phyloP scores from a whole-genome alignment of 2,797 vertebrate genomes.

The Sciurus vulgaris region DNA sequence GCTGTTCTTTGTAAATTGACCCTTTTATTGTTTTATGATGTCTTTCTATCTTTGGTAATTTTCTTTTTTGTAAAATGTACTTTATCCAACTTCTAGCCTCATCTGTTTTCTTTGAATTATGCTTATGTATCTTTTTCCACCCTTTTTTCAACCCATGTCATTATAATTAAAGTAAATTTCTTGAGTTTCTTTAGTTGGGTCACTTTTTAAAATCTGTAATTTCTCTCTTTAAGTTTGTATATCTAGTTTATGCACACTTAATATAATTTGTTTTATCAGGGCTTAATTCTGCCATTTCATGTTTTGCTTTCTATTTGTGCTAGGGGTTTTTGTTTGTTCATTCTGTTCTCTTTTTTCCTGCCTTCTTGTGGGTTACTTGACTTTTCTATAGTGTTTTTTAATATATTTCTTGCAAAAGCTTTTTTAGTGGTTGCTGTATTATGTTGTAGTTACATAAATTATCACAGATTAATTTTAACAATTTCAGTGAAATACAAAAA shows the following conservation, averaged over 20 bases:
- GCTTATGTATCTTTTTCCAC: neutral
- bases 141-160: neutral
- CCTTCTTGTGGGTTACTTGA: neutral
- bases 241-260: slow-evolving; percentile 11
- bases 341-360: slow-evolving; percentile 29
- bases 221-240: neutral
- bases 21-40: neutral
- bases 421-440: neutral
- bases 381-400: neutral
- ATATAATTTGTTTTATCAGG: neutral
- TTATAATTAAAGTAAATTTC: neutral
- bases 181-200: slow-evolving; percentile 13
- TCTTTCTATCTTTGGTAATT: neutral
- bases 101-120: slow-evolving; percentile 37
- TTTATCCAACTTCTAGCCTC: neutral
- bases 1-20: neutral
- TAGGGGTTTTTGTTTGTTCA: neutral
- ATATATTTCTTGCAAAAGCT: neutral
- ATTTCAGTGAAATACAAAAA: neutral
- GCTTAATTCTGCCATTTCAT: slow-evolving; percentile 25
- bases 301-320: slow-evolving; percentile 14
- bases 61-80: neutral
- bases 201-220: neutral
- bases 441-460: neutral
- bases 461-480: neutral